Base-by-base conservation (phyloP, 2,888 invertebrate genomes). In the Polymixis lichenea region DNA sequence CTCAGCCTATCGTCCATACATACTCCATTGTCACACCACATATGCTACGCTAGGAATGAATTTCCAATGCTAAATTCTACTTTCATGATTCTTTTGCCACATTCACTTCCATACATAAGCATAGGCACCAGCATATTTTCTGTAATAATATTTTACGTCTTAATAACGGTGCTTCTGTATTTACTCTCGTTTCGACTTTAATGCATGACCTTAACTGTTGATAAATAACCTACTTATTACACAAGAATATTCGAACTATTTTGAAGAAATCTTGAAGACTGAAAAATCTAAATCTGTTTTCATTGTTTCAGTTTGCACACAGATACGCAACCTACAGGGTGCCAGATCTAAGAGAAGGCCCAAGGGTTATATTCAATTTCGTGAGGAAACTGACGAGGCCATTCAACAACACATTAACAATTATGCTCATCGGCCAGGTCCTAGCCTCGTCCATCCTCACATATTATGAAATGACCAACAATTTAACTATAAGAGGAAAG, bases 311-410 rank as follows among this genome's bases (percentile, higher is more conserved):
- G 97, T 95, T 97, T 83, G 97, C 98, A 49, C 96, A 97, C 69
- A 95, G 97, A 77, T 97, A 97, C 90, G 95, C 92, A 67, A 98
- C 98, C 8, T 97, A 95, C 85, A 95, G 97, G 83, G 85, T 98
- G 38, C 98, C 98, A 7, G 95, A 97, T n/a, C 89, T 98, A n/a
- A 93, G 90, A 0, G 95, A 97, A 71, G 97, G 97, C 19, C 97
- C 97, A 0, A 94, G 92, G 86, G 97, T 97, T 73, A 93, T 97
- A 0, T 95, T 97, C 0, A 90, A 95, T 62, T 93, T 98, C 32
- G 90, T 97, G 87, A 90, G 89, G 11, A 97, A 97, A 89, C 89
- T 97, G 2, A 96, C 97, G 0, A 97, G 93, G 83, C 97, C 97
- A 0, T 95, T 97, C 46, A 90, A 93, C 7, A 96, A 96, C 3